Evolutionary conservation across 2,113 vertebrate genomes (phyloP).

Genomic region (Phaethon lepturus): DNA sequence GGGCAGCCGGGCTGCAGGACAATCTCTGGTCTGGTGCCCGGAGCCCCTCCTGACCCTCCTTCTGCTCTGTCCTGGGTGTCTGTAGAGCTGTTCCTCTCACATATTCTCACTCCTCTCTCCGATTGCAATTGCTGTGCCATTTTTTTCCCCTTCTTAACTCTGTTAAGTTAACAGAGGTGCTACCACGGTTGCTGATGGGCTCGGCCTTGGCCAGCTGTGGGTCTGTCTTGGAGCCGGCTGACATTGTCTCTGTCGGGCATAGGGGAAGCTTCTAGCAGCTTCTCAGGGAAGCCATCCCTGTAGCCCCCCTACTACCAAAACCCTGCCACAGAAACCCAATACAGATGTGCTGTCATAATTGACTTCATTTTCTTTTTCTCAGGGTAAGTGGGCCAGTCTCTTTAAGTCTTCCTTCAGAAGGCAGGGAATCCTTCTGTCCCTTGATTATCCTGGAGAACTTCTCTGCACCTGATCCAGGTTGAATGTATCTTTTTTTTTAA

Average conservation of each 20-base stretch:
- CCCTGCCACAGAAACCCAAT: not conserved
- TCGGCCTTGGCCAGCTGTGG: not conserved
- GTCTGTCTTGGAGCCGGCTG: not conserved
- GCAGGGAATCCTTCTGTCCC: not conserved
- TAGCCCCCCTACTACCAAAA: not conserved
- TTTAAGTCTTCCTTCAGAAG: not conserved
- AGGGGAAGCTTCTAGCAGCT: not conserved
- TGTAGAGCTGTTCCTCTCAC: not conserved
- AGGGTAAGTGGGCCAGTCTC: not conserved
- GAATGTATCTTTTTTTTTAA: not conserved
- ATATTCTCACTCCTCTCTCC: not conserved
- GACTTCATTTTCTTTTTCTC: not conserved
- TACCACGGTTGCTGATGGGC: not conserved
- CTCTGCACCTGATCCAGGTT: not conserved
- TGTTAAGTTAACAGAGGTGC: not conserved
- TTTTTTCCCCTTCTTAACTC: not conserved
- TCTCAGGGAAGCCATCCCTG: not conserved
- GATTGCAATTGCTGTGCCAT: not conserved
- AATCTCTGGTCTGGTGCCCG: not conserved
- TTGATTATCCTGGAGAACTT: not conserved
- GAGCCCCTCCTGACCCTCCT: not conserved
- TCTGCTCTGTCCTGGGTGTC: not conserved
- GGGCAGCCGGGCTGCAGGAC: not conserved
- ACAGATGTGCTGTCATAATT: not conserved
- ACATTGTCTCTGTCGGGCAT: not conserved